Evolutionary conservation across 2,113 vertebrate species (phyloP).

Genomic region (Pollimyrus isidori): DNA sequence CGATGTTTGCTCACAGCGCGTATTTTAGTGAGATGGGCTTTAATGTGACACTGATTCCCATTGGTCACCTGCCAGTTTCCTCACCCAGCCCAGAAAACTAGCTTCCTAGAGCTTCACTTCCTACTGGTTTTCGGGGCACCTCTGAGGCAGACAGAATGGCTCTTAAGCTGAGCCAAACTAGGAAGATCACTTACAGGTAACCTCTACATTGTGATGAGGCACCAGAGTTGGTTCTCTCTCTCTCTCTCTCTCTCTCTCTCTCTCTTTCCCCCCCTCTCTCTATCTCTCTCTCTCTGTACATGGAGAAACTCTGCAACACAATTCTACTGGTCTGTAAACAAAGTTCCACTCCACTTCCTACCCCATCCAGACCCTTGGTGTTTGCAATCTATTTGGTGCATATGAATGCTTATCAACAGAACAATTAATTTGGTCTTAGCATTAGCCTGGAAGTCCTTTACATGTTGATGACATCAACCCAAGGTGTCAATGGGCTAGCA

Average conservation of each 20-base stretch:
- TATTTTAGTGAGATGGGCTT: neutral
- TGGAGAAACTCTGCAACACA: neutral
- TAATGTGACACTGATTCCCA: constrained; percentile 12
- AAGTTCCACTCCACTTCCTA: neutral
- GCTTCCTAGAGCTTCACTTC: neutral
- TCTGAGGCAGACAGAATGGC: neutral
- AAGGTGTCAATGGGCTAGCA: neutral
- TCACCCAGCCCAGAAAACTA: neutral
- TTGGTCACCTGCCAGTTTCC: constrained; percentile 16
- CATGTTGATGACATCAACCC: neutral
- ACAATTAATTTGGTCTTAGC: neutral
- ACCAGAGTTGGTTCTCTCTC: neutral
- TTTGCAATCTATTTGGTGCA: neutral
- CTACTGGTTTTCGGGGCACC: neutral
- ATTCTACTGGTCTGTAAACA: neutral
- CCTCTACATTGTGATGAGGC: neutral
- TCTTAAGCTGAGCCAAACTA: neutral
- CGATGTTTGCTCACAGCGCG: neutral
- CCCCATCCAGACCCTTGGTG: neutral
- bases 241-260: neutral
- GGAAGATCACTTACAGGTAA: neutral
- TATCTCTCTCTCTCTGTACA: neutral
- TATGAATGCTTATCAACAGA: neutral
- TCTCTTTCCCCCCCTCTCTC: no score
- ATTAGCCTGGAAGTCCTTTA: neutral